A percentile compares a stretch with the other conserved stretches of the same genome.
These are phyloP conservation scores for Atherinomorus stipes DNA, from an alignment of 2,113 vertebrate genomes.

Conservation along the genomic window DNA sequence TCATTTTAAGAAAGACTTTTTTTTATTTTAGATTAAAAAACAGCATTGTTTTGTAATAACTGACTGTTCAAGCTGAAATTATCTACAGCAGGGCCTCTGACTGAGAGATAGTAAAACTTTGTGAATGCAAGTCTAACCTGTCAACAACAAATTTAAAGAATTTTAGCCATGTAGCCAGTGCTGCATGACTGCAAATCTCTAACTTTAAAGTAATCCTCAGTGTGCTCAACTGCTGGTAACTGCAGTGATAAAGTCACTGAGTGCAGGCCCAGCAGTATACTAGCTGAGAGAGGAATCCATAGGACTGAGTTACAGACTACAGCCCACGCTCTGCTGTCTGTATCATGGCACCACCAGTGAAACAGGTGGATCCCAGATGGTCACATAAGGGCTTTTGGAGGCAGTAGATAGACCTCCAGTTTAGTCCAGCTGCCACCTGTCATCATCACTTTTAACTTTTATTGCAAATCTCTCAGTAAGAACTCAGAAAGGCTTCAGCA, in stretches of 20 bases:
- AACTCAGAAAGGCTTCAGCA: too few species aligned
- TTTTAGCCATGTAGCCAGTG: neutral
- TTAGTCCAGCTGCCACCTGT: conserved; percentile 8
- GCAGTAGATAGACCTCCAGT: conserved; percentile 9
- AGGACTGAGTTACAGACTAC: neutral
- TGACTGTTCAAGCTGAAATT: neutral
- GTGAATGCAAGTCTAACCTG: neutral
- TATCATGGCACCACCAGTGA: conserved; percentile 10
- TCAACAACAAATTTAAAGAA: conserved; percentile 13
- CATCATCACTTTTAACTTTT: neutral
- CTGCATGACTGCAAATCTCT: neutral
- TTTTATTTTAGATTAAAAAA: neutral
- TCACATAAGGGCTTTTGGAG: neutral
- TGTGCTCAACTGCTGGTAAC: neutral
- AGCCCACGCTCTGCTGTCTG: conserved; percentile 39
- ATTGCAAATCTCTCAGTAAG: neutral
- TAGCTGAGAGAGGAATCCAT: conserved; percentile 1
- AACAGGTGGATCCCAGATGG: conserved; percentile 46
- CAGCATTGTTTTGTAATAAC: neutral
- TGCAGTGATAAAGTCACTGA: neutral
- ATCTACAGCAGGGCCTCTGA: too few species aligned
- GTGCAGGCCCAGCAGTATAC: neutral
- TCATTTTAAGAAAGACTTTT: neutral
- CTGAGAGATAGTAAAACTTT: neutral
- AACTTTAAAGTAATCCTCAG: neutral